A percentile compares a stretch with the other conserved stretches of the same genome.
These are phyloP conservation scores for Brachirus orientalis DNA, from an alignment of 2,113 vertebrate species.

Conservation along the genomic window DNA sequence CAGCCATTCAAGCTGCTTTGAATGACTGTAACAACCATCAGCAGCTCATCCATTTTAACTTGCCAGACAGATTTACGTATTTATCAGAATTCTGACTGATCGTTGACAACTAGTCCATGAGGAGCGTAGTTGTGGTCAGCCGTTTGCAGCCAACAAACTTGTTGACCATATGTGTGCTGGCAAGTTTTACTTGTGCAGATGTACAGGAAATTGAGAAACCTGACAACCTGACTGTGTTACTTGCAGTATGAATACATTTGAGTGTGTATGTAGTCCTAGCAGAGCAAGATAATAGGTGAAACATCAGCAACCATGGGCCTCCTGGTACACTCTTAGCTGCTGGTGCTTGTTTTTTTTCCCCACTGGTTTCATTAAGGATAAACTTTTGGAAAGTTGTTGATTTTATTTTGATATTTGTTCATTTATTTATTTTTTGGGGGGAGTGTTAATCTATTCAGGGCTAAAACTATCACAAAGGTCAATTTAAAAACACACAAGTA, in stretches of 20 bases:
- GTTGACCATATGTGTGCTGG: constrained; percentile 26
- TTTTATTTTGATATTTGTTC: too few relatives aligned
- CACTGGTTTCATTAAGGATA: constrained; percentile 1
- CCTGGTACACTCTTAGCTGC: constrained; percentile 1
- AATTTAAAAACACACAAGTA: constrained; percentile 4
- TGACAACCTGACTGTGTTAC: constrained; percentile 27
- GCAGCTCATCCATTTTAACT: constrained; percentile 4
- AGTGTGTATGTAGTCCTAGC: neutral
- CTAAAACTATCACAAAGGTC: constrained; percentile 10
- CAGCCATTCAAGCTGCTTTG: neutral
- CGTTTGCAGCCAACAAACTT: constrained; percentile 27
- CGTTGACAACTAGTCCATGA: constrained; percentile 8
- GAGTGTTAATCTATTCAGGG: constrained; percentile 20
- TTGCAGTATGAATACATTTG: constrained; percentile 2
- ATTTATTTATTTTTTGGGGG: constrained; percentile 6
- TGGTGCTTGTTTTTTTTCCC: neutral
- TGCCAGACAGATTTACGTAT: constrained; percentile 19
- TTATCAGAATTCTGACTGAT: constrained; percentile 11
- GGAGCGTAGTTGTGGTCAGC: constrained; percentile 32
- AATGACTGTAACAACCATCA: constrained; percentile 8
- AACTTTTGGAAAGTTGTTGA: too few relatives aligned
- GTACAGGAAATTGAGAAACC: constrained; percentile 19
- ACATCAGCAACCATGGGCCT: constrained; percentile 5
- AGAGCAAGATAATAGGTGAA: constrained; percentile 19
- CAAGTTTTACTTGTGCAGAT: constrained; percentile 14